phyloP scores from a whole-genome alignment of 2,797 vertebrate genomes.

The Loris lydekkerianus region DNA sequence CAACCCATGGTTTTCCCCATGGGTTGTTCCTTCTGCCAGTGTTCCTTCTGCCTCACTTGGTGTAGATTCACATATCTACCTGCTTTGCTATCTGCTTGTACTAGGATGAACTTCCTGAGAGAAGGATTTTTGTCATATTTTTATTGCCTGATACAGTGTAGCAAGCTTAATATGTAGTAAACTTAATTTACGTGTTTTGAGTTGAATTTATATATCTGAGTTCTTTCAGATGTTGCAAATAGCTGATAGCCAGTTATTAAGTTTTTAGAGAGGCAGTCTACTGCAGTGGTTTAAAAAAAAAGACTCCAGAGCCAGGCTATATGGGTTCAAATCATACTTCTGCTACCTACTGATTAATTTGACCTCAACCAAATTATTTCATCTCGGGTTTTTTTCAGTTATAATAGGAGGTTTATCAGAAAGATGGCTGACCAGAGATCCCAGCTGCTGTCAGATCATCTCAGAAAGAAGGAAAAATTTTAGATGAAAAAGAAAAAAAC shows the following conservation, averaged over 20 bases:
- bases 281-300: not conserved
- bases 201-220: constrained; percentile 1
- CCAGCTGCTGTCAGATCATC: too few relatives aligned
- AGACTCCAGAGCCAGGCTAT: not conserved
- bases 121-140: not conserved
- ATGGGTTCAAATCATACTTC: not conserved
- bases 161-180: not conserved
- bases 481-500: too few relatives aligned
- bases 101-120: not conserved
- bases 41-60: not conserved
- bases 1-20: not conserved
- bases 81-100: not conserved
- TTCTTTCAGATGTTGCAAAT: not conserved
- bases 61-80: not conserved
- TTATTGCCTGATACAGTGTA: not conserved
- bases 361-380: not conserved
- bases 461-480: too few relatives aligned
- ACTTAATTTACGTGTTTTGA: not conserved
- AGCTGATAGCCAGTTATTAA: not conserved
- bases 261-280: not conserved
- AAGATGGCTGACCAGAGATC: too few relatives aligned
- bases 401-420: not conserved
- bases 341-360: not conserved
- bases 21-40: too few relatives aligned
- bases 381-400: not conserved